Evolutionary conservation across 2,888 invertebrate species (phyloP).

Genomic region (Apoda limacodes): DNA sequence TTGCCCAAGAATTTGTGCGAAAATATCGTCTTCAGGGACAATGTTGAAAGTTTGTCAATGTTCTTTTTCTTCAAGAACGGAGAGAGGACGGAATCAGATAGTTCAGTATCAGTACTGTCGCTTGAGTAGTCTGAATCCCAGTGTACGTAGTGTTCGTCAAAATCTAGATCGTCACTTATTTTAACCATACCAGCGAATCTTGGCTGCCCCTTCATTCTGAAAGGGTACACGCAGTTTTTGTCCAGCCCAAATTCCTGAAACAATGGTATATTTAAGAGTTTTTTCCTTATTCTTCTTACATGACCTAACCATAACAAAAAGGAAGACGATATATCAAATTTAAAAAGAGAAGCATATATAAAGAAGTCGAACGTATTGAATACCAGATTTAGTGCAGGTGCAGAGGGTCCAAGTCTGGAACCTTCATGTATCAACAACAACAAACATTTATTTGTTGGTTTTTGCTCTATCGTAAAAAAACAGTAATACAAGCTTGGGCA

Average conservation of each 20-base stretch:
- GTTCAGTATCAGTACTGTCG: conserved; percentile 16
- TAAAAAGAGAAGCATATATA: too few species aligned
- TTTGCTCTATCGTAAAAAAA: too few species aligned
- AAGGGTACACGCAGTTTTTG: conserved; percentile 36
- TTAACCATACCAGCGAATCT: conserved; percentile 33
- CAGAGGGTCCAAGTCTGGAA: too few species aligned
- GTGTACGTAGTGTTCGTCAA: conserved; percentile 31
- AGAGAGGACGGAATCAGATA: conserved; percentile 1
- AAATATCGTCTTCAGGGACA: conserved; percentile 41
- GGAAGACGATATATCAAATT: too few species aligned
- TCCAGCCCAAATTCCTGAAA: conserved; percentile 46
- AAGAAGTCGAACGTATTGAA: too few species aligned
- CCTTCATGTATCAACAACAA: too few species aligned
- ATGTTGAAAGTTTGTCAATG: conserved; percentile 26
- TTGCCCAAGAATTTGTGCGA: conserved; percentile 35
- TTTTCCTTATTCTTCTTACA: too few species aligned
- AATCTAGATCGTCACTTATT: conserved; percentile 27
- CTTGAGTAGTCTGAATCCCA: conserved; percentile 38
- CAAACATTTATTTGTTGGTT: too few species aligned
- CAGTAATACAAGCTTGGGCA: too few species aligned
- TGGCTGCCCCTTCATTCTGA: conserved; percentile 32
- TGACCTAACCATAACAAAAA: too few species aligned
- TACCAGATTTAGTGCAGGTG: too few species aligned
- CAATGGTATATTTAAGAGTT: conserved; percentile 1
- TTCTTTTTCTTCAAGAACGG: conserved; percentile 13